Evolutionary conservation across 2,888 invertebrate species (phyloP), one percentile per base, ranked within the genome.

Genomic region (Tetragonisca angustula): DNA sequence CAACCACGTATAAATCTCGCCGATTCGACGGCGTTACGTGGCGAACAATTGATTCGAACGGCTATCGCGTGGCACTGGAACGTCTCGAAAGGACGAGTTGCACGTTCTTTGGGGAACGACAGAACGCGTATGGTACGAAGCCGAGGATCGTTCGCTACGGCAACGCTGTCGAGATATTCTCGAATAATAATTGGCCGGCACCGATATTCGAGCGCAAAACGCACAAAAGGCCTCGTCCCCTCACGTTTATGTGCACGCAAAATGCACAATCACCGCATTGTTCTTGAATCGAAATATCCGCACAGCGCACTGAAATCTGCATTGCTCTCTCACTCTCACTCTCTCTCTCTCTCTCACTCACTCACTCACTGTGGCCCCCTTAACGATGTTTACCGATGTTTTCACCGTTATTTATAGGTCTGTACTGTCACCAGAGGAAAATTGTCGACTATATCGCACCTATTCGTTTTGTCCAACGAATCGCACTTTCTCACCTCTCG

Each of bases 291-390:
- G 81, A 90, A 90, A 91, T 92, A 91, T 91, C 91, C 91, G 93
- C 93, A 93, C 93, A 91, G 92, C 43, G 43, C 93, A 93, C 93
- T 90, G 90, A 92, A 88, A 88, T 91, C 83, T 89, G 84, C 80
- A 81, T 65, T 79, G 75, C 75, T 87, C 81, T 76, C 68, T 43
- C 15, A 43, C 67, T 77, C 15, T 61, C 24, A 32, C 59, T 27
- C 15, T 61, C 4, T 27, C 61, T 27, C 2, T 61, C 27, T 61
- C 0, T 17, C 61, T 19, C 17, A 4, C 17, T 19, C 27, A 2
- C 32, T 32, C 32, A 3, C 32, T 32, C 81, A 76, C 74, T 76
- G 54, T 83, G 75, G 32, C 64, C 68, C 79, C 59, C 65, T 84
- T 68, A 68, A 67, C 79, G 50, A 56, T 78, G 43, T 50, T 68